Conservation (phyloP, 2,888 invertebrate species). For the Microplitis deprimator region DNA sequence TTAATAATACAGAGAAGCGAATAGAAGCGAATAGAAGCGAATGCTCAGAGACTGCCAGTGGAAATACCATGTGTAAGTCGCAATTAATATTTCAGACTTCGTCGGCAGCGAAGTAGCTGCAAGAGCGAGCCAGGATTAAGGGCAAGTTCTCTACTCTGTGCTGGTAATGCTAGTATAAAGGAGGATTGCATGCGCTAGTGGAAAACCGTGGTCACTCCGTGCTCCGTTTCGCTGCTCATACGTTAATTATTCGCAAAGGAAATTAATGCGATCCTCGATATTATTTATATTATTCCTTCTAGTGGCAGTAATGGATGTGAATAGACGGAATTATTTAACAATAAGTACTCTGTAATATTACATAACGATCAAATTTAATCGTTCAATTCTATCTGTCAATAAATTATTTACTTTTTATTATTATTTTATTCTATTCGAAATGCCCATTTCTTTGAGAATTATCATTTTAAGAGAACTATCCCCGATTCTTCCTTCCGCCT, state of each 20-base stretch:
- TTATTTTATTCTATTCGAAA: not conserved
- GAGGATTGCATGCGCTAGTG: slow-evolving; percentile 54
- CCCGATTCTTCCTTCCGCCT: slow-evolving; percentile 35
- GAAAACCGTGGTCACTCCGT: slow-evolving; percentile 52
- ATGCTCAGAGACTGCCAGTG: slow-evolving; percentile 54
- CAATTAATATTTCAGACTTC: slow-evolving; percentile 65
- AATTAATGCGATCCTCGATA: slow-evolving; percentile 64
- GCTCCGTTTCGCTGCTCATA: slow-evolving; percentile 60
- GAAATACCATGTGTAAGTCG: slow-evolving; percentile 64
- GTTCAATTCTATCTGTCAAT: not conserved
- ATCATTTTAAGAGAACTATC: slow-evolving; percentile 46
- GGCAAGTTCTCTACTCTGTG: slow-evolving; percentile 13
- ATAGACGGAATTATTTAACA: slow-evolving; percentile 64
- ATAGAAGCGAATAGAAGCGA: slow-evolving; percentile 54
- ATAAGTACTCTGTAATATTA: not conserved
- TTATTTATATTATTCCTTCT: slow-evolving; percentile 59
- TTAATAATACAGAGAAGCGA: slow-evolving; percentile 65
- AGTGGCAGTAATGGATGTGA: slow-evolving; percentile 59
- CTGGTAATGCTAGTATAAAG: slow-evolving; percentile 21
- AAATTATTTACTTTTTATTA: slow-evolving; percentile 12
- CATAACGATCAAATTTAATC: not conserved
- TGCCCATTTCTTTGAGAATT: slow-evolving; percentile 37
- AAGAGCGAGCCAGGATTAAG: slow-evolving; percentile 44
- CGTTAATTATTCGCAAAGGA: slow-evolving; percentile 68
- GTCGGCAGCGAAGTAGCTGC: slow-evolving; percentile 50